phyloP scores from a whole-genome alignment of 2,797 vertebrate genomes.

The Semotilus atromaculatus region DNA sequence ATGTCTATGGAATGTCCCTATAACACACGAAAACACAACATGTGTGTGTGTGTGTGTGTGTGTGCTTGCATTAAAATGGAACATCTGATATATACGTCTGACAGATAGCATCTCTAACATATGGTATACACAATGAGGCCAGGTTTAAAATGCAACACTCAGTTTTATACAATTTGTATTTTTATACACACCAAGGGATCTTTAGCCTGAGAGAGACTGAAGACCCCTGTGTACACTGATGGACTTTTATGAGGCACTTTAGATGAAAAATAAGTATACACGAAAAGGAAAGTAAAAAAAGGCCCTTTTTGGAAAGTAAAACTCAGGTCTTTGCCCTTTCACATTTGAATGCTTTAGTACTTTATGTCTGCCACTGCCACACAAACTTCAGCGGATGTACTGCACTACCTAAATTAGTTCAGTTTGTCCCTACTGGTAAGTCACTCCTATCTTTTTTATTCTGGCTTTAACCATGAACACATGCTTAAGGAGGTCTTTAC shows the following conservation, averaged over 20 bases:
- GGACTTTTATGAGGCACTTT: background rate
- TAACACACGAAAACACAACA: too few species aligned
- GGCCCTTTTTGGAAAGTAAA: background rate
- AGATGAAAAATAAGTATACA: background rate
- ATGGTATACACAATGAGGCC: too few species aligned
- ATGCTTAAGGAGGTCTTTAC: slow-evolving; percentile 48
- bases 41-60: too few species aligned
- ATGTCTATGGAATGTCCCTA: too few species aligned
- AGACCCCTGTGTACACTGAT: background rate
- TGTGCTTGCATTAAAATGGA: too few species aligned
- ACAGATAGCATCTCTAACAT: background rate
- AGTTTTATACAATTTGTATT: background rate
- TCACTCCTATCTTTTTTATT: slow-evolving; percentile 28
- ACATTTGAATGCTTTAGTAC: background rate
- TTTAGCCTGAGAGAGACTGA: background rate
- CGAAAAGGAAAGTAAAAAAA: background rate
- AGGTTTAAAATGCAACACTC: background rate
- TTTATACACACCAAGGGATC: slow-evolving; percentile 7
- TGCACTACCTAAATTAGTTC: slow-evolving; percentile 18
- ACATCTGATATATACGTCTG: background rate
- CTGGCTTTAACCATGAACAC: slow-evolving; percentile 42
- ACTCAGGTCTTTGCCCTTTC: slow-evolving; percentile 12
- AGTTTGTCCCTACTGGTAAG: slow-evolving; percentile 23
- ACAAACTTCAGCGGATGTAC: background rate
- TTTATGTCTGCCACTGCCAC: background rate